Evolutionary conservation across 2,888 invertebrate genomes (phyloP).

Genomic region (Strigamia crassipes): DNA sequence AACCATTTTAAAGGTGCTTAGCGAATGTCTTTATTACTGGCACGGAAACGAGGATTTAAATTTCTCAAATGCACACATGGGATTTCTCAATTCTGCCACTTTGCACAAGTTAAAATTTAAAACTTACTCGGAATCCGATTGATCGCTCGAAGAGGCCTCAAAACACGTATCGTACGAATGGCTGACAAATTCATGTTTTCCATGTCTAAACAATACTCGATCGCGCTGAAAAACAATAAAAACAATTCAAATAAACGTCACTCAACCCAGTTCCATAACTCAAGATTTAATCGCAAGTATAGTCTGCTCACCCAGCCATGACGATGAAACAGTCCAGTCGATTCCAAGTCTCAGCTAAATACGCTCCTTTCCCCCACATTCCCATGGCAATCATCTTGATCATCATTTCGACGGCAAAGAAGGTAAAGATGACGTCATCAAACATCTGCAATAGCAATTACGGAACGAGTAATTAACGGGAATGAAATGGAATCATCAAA

Average conservation of each 20-base stretch:
- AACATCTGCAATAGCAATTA: slow-evolving; percentile 79
- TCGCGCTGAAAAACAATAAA: slow-evolving; percentile 64
- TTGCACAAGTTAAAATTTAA: background rate
- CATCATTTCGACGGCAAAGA: slow-evolving; percentile 97
- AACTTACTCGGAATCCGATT: slow-evolving; percentile 99
- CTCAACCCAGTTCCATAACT: background rate
- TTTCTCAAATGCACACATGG: background rate
- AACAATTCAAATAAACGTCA: background rate
- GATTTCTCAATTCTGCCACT: background rate
- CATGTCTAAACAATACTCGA: slow-evolving; percentile 90
- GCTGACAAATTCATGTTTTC: slow-evolving; percentile 98
- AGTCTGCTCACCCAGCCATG: slow-evolving; percentile 78
- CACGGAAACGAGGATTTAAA: background rate
- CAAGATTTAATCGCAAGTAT: background rate
- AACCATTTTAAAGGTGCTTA: background rate
- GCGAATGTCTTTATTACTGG: background rate
- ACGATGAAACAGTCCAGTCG: slow-evolving; percentile 98
- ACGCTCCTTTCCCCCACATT: slow-evolving; percentile 88
- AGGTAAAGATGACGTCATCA: slow-evolving; percentile 98
- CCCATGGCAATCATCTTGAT: slow-evolving; percentile 99
- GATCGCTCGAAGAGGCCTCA: slow-evolving; percentile 95
- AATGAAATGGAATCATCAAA: background rate
- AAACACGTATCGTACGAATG: slow-evolving; percentile 95
- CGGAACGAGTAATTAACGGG: slow-evolving; percentile 39
- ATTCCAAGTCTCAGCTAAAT: slow-evolving; percentile 98